Conservation (phyloP, 2,888 invertebrate genomes). For the Synanthedon andrenaeformis region DNA sequence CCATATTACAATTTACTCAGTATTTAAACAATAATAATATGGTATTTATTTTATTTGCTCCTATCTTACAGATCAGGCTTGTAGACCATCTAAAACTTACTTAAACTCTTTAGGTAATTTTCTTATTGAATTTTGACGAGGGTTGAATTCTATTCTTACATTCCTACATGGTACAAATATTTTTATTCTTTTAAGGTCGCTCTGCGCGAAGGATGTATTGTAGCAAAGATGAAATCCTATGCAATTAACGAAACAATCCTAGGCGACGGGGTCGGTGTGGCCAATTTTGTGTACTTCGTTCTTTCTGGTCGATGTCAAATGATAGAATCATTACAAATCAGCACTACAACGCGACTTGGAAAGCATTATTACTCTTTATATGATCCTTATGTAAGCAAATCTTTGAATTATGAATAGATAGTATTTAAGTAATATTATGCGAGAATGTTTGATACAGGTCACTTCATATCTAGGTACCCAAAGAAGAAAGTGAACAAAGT, state of each 20-base stretch:
- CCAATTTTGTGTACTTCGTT: constrained; percentile 67
- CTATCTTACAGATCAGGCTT: too few species aligned
- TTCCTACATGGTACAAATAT: too few species aligned
- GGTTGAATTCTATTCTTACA: too few species aligned
- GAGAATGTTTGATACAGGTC: neutral
- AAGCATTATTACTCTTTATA: constrained; percentile 54
- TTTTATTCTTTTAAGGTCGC: constrained; percentile 37
- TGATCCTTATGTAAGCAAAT: constrained; percentile 48
- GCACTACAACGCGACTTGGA: constrained; percentile 32
- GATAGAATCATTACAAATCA: constrained; percentile 68
- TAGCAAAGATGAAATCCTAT: constrained; percentile 72
- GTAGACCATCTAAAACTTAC: too few species aligned
- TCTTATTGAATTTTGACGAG: too few species aligned
- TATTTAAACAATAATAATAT: too few species aligned
- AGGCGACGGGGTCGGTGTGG: constrained; percentile 61
- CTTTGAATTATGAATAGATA: neutral
- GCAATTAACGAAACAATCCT: constrained; percentile 65
- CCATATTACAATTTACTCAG: too few species aligned
- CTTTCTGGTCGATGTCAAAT: constrained; percentile 71
- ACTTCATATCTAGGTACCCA: constrained; percentile 24
- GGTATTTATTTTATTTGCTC: too few species aligned
- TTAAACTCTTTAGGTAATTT: too few species aligned
- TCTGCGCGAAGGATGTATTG: constrained; percentile 74
- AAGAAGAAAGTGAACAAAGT: constrained; percentile 52
- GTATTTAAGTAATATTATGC: neutral